These are phyloP conservation scores for Psilopsiagon aymara DNA, from an alignment of 2,113 vertebrate species.

Conservation along the genomic window DNA sequence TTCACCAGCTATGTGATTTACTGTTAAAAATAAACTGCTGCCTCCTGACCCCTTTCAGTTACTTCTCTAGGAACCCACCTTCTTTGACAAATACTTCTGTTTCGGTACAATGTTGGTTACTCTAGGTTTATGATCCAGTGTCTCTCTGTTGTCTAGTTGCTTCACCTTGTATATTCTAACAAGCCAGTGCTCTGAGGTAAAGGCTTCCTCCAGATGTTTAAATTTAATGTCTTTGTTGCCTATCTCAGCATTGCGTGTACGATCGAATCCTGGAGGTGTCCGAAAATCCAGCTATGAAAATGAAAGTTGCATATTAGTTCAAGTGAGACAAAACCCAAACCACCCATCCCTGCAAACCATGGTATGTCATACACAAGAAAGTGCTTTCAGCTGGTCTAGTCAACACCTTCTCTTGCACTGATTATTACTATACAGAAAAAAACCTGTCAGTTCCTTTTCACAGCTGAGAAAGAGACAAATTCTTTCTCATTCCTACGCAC, in stretches of 20 bases:
- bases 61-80: conserved; percentile 80
- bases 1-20: conserved; percentile 37
- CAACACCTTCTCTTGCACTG: not conserved
- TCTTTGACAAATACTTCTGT: conserved; percentile 98
- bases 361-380: not conserved
- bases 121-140: conserved; percentile 89
- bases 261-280: conserved; percentile 95
- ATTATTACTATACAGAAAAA: not conserved
- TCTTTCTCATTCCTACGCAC: not conserved
- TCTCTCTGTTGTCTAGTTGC: conserved; percentile 91
- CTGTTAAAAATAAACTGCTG: conserved; percentile 35
- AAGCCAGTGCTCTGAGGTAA: conserved; percentile 98
- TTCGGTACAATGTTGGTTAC: conserved; percentile 87
- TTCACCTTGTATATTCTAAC: conserved; percentile 98
- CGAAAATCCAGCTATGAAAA: conserved; percentile 92
- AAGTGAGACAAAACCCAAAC: not conserved
- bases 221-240: conserved; percentile 98
- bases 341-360: not conserved
- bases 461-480: not conserved
- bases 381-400: not conserved
- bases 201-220: conserved; percentile 96
- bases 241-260: conserved; percentile 96
- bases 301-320: not conserved
- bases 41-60: not conserved
- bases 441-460: not conserved